phyloP scores from a whole-genome alignment of 92 coral and sea anemone genomes.

The Epizoanthus fatuus region DNA sequence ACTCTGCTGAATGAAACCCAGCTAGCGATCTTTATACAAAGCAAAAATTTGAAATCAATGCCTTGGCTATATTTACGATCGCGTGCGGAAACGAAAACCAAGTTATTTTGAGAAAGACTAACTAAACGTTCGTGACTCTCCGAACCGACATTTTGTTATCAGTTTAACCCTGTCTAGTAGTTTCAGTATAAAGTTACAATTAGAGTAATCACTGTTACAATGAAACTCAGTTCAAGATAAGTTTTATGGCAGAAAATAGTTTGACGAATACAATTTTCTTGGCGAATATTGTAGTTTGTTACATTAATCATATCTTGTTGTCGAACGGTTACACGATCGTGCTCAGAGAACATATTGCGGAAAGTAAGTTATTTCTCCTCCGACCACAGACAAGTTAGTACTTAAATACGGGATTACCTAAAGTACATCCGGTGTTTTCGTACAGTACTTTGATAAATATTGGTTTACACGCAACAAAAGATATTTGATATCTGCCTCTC shows the following conservation, averaged over 20 bases:
- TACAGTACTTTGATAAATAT: constrained; percentile 49
- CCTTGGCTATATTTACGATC: constrained; percentile 1
- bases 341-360: constrained; percentile 18
- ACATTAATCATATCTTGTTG: too few relatives aligned
- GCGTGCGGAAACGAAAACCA: background rate
- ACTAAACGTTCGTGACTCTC: constrained; percentile 69
- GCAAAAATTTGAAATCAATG: background rate
- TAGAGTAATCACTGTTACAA: constrained; percentile 14
- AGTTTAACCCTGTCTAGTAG: constrained; percentile 78
- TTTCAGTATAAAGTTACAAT: constrained; percentile 82
- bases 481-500: constrained; percentile 10
- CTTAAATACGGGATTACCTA: constrained; percentile 42
- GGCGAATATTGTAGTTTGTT: background rate
- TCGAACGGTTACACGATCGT: constrained; percentile 10
- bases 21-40: background rate
- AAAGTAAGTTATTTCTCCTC: constrained; percentile 22
- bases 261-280: background rate
- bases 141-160: constrained; percentile 58
- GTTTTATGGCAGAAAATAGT: background rate
- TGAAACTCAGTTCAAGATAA: too few relatives aligned
- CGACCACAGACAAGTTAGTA: constrained; percentile 38
- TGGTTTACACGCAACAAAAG: constrained; percentile 28
- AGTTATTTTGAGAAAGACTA: constrained; percentile 24
- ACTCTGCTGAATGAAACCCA: background rate
- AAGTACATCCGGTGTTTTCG: constrained; percentile 46